Base-by-base conservation (phyloP, 2,113 vertebrate species). In the Tyrannus savana region DNA sequence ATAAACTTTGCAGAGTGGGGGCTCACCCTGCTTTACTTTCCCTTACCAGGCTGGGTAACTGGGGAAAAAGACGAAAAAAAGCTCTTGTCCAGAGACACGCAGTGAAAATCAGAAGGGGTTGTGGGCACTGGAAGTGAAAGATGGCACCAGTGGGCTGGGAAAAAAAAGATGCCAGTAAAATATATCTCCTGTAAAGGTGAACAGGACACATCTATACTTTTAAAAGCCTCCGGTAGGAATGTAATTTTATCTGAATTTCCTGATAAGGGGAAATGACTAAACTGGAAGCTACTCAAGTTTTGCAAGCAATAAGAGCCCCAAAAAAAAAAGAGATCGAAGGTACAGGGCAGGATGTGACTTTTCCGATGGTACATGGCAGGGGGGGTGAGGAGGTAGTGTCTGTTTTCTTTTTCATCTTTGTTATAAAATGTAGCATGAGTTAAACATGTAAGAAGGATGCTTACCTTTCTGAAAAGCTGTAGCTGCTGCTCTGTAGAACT, bases 251-350 rank as follows among this genome's bases (percentile, higher is more conserved):
- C 92, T 92, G 85, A 93, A 88, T 88, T 94, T 96, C 87, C 93
- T 94, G 93, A 96, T 97, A 94, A 96, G 79, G n/a, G 90, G 76
- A 96, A 97, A 97, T 96, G 39, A 86, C 90, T 96, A 44, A 95
- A 78, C 95, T 96, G 96, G 93, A 97, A 96, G 76, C 95, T 6
- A 3, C 68, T 96, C 90, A 95, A 94, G n/a, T 90, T 95, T 93
- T 96, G 72, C 64, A 71, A 74, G 49, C 23, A 84, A 3, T 69
- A 81, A 77, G 41, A 90, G 75, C 42, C 55, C 55, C 22, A 41
- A 74, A 88, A 94, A 74, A 88, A 94, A 67, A 49, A 60, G 88
- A 88, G 63, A 77, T 47, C 25, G 14, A 72, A 88, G 21, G 10
- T 39, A 56, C 35, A 55, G 55, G 30, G 27, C 31, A 33, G 41